Evolutionary conservation across 2,888 invertebrate genomes (phyloP).

Genomic region (Nudaria mundana): DNA sequence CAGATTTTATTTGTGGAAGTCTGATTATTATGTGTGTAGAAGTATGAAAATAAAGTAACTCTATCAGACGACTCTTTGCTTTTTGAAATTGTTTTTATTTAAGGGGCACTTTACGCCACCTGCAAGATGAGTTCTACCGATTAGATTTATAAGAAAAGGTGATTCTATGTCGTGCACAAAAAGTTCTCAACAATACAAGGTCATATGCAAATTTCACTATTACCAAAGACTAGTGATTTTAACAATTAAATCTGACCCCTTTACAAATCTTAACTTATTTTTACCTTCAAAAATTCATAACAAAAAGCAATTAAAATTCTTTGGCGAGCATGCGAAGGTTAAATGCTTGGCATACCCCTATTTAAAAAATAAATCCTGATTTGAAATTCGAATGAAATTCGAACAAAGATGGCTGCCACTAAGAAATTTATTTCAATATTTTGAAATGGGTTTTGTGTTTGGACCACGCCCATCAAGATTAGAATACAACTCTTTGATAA

Average conservation of each 20-base stretch:
- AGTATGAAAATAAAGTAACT: too few relatives aligned
- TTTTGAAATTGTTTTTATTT: too few relatives aligned
- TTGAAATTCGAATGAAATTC: constrained; percentile 14
- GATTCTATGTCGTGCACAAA: neutral
- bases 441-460: constrained; percentile 28
- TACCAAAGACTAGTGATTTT: neutral
- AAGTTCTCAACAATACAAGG: neutral
- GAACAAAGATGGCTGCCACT: constrained; percentile 19
- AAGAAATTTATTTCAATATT: constrained; percentile 31
- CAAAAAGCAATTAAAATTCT: constrained; percentile 34
- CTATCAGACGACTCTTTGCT: too few relatives aligned
- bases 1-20: too few relatives aligned
- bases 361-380: constrained; percentile 17
- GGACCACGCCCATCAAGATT: constrained; percentile 30
- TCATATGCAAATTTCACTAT: neutral
- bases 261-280: constrained; percentile 2
- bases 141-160: too few relatives aligned
- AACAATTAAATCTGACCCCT: constrained; percentile 3
- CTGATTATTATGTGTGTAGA: too few relatives aligned
- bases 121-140: too few relatives aligned
- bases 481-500: constrained; percentile 24
- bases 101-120: too few relatives aligned
- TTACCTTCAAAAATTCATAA: constrained; percentile 19
- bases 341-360: constrained; percentile 26
- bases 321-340: constrained; percentile 23